Evolutionary conservation across 2,113 vertebrate genomes (phyloP).

Genomic region (Cyanistes caeruleus): DNA sequence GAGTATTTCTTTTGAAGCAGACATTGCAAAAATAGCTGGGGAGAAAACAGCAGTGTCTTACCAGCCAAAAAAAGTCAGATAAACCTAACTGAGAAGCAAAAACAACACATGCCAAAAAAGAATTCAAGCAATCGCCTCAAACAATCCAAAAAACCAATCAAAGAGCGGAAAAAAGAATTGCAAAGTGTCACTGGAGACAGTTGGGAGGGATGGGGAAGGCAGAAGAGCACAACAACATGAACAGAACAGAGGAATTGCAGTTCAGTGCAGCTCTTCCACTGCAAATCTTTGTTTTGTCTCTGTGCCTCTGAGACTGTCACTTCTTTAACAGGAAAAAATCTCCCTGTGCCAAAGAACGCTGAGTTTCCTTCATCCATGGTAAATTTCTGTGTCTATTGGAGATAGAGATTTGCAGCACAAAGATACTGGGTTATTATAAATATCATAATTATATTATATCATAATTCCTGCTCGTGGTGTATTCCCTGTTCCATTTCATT

Average conservation of each 20-base stretch:
- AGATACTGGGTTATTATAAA: neutral
- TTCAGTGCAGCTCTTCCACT: neutral
- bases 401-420: neutral
- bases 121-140: neutral
- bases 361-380: neutral
- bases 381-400: neutral
- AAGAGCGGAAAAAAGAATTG: neutral
- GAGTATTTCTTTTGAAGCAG: conserved; percentile 63
- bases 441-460: no score
- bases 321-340: neutral
- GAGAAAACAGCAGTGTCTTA: conserved; percentile 61
- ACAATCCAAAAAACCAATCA: neutral
- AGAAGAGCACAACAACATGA: neutral
- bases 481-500: neutral
- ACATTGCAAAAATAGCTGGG: conserved; percentile 68
- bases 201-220: neutral
- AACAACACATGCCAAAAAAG: neutral
- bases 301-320: neutral
- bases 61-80: conserved; percentile 65
- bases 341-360: neutral
- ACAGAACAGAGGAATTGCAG: neutral
- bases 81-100: conserved; percentile 32
- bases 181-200: neutral
- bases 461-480: neutral
- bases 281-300: neutral